Base-by-base conservation (phyloP, 1,140 invertebrate genomes). In the Copidosoma floridanum region DNA sequence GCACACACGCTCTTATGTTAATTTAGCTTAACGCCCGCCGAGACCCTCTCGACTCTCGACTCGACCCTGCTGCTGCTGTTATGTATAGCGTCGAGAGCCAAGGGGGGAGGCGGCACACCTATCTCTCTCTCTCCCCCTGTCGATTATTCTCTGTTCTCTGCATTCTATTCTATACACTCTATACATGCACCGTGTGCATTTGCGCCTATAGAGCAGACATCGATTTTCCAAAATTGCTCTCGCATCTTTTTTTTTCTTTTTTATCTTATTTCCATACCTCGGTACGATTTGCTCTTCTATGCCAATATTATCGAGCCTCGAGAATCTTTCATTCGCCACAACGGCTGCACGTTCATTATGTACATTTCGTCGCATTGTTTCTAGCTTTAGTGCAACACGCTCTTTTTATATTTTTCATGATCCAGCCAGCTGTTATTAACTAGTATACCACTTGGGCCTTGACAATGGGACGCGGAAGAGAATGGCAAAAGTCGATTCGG, bases 1-100 rank as follows among this genome's bases (percentile, higher is more conserved):
- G 75, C 77, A 78, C 74, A 79, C 74, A 78, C 70, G 75, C 74
- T 78, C 77, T 78, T 78, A 78, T 78, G 77, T 78, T 80, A 80
- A 80, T 80, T 78, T 74, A 71, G 71, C 75, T 79, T 77, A 74
- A 77, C 75, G 71, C 75, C 71, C 71, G 63, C 56, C 56, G 67
- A 46, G 65, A 65, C 72, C 71, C 72, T n/a, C n/a, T 63, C 29
- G 37, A 51, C 51, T 44, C 46, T 41, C 53, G 51, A 58, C 38
- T 20, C 11, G 20, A 38, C 51, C 16, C 27, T 2, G 16, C 26
- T 35, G 1, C 47, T 0, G 23, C 38, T 1, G 26, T 27, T 12
- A 48, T 26, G 11, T 35, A 38, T 26, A 23, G 24, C 48, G 12
- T 29, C 21, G 16, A 38, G 8, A 20, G 6, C 26, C 20, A 37